Evolutionary conservation across 2,113 vertebrate genomes (phyloP).

Genomic region (Datnioides undecimradiatus): DNA sequence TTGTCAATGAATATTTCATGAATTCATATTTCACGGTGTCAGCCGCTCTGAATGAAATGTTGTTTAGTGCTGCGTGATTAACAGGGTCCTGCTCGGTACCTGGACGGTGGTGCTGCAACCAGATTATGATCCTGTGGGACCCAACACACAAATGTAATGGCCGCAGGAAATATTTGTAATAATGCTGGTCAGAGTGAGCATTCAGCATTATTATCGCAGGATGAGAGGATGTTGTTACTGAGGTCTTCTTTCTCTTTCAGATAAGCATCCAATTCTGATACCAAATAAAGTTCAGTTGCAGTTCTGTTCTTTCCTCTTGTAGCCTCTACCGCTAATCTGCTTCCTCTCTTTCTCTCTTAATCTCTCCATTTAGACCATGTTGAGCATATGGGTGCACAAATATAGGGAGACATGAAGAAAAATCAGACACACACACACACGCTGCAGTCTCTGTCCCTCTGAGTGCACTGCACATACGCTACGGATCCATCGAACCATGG

Average conservation of each 20-base stretch:
- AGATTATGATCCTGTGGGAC: conserved; percentile 17
- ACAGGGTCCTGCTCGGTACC: conserved; percentile 28
- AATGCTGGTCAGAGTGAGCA: background rate
- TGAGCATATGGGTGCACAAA: too few species aligned
- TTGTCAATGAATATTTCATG: conserved; percentile 75
- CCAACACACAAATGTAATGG: conserved; percentile 10
- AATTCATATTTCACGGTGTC: conserved; percentile 61
- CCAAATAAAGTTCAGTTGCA: background rate
- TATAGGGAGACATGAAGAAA: too few species aligned
- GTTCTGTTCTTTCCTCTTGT: background rate
- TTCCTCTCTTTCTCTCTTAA: background rate
- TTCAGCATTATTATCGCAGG: background rate
- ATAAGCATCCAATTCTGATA: background rate
- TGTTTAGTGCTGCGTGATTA: conserved; percentile 50
- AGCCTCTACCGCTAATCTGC: background rate
- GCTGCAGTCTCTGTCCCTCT: background rate
- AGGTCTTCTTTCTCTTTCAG: conserved; percentile 1
- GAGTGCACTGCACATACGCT: background rate
- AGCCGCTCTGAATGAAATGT: conserved; percentile 48
- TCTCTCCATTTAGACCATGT: background rate
- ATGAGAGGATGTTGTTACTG: conserved; percentile 3
- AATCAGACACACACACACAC: background rate
- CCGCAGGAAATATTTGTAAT: conserved; percentile 4
- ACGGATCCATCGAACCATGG: background rate
- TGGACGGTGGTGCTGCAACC: conserved; percentile 16